Conservation (phyloP, 2,888 invertebrate species). For the Diplazon laetatorius region DNA sequence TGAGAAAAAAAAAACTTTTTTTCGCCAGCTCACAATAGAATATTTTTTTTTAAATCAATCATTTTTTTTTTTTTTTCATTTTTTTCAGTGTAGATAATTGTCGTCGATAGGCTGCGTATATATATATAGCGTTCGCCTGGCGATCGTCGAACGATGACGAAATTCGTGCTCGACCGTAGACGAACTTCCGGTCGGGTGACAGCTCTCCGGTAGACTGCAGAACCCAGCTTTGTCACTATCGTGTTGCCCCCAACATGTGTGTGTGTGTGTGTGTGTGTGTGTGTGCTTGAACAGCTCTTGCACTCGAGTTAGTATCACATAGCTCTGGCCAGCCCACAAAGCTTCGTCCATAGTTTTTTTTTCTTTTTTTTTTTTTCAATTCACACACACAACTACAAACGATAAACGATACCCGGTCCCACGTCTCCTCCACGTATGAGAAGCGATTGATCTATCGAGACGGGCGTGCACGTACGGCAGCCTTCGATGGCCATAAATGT, state of each 20-base stretch:
- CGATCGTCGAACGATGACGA: slow-evolving; percentile 36
- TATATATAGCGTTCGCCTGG: slow-evolving; percentile 1
- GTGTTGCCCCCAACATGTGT: no score
- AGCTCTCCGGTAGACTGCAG: background rate
- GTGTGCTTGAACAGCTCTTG: background rate
- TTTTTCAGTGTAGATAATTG: slow-evolving; percentile 28
- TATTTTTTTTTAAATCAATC: no score
- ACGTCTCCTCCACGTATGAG: slow-evolving; percentile 20
- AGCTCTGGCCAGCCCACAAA: background rate
- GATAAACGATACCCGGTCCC: no score
- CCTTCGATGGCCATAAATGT: slow-evolving; percentile 62
- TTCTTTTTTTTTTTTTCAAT: no score
- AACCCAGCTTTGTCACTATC: background rate
- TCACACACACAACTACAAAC: background rate
- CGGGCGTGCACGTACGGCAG: slow-evolving; percentile 27
- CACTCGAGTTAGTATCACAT: background rate
- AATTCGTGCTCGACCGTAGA: slow-evolving; percentile 47
- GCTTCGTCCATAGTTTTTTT: background rate
- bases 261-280: no score
- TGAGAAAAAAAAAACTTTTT: no score
- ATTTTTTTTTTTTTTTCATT: no score
- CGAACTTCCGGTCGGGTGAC: slow-evolving; percentile 39
- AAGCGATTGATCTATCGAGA: slow-evolving; percentile 54
- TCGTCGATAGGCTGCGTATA: slow-evolving; percentile 15
- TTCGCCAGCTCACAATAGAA: no score